Base-by-base conservation (phyloP, 2,797 vertebrate genomes). In the Dryobates pubescens region DNA sequence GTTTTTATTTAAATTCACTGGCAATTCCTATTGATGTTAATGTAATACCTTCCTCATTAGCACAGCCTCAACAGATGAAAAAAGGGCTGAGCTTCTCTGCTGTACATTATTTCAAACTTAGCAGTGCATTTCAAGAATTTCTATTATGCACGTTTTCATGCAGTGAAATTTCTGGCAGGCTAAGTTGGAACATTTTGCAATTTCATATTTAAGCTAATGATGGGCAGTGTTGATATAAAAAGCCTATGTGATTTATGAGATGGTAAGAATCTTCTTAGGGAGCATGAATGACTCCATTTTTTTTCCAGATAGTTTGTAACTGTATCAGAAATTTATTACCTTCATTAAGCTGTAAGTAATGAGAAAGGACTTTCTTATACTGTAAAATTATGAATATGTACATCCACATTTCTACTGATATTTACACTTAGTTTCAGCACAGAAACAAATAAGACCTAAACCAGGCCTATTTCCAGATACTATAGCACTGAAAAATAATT, bases 401-500 rank as follows among this genome's bases (percentile, higher is more conserved):
- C 93, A 96, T 91, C 94, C 82, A 90, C 91, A 93, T 91, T 87
- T 96, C 88, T 96, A 86, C 92, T 95, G 95, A 88, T 95, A 96
- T 96, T 96, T 97, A 88, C 92, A 61, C 63, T 82, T 82, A 95
- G 87, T 97, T 97, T 95, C 86, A 95, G 71, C 94, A 92, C 92
- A 95, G 87, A 94, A 95, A 89, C 89, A 91, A 96, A 84, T 96
- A 95, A 95, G 77, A 82, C 51, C 92, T 95, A 92, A 91, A 79
- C 74, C 92, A 96, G 93, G 95, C 94, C 94, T 97, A 96, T 96
- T 97, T 96, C 90, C 91, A 97, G 94, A 96, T 95, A 94, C 78
- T 90, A 34, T 96, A 96, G 72, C 96, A 95, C 92, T 97, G 97
- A 98, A 97, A 97, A 97, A 91, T 95, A 97, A 94, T 95, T 97